Evolutionary conservation across 2,113 vertebrate genomes (phyloP).

Genomic region (Myotis yumanensis): DNA sequence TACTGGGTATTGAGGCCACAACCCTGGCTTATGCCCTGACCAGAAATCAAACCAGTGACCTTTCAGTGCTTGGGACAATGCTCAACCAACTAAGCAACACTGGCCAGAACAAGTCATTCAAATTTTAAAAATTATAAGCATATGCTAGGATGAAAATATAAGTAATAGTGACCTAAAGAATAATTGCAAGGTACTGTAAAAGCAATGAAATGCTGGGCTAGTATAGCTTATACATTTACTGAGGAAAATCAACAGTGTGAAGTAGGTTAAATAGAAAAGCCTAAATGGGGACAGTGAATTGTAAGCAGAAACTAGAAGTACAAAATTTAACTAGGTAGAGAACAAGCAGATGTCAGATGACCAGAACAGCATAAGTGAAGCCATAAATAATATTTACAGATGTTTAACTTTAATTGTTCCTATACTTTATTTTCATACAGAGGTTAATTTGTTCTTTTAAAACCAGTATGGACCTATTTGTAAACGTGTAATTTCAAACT

Average conservation of each 20-base stretch:
- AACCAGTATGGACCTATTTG: background rate
- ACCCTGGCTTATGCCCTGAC: background rate
- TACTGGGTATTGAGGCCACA: background rate
- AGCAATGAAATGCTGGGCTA: background rate
- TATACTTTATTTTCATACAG: background rate
- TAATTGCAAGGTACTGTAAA: background rate
- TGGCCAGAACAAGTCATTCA: background rate
- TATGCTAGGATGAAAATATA: background rate
- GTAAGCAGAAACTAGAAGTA: background rate
- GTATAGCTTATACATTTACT: background rate
- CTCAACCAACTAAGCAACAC: background rate
- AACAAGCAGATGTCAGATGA: background rate
- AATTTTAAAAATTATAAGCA: slow-evolving; percentile 4
- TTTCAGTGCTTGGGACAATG: background rate
- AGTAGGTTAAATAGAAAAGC: background rate
- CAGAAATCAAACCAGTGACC: background rate
- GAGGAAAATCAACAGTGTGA: background rate
- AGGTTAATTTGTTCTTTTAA: background rate
- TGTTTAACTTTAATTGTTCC: background rate
- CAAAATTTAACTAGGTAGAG: background rate
- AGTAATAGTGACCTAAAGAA: background rate
- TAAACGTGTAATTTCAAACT: background rate
- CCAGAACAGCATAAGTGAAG: background rate
- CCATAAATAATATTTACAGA: background rate
- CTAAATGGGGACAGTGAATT: background rate